phyloP scores from a whole-genome alignment of 2,113 vertebrate species.

The Macquaria australasica region DNA sequence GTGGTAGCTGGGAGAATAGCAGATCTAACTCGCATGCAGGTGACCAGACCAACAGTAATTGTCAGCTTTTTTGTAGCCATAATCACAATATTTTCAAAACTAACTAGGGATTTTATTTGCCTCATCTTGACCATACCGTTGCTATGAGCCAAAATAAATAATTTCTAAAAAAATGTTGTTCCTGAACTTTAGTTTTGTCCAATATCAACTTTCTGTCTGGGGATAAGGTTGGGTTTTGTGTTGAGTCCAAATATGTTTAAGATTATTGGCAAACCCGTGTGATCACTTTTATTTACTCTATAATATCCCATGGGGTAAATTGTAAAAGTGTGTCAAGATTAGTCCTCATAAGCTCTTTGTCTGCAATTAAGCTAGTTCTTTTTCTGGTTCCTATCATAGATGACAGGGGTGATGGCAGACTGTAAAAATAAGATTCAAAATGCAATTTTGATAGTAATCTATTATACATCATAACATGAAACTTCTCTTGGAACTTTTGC shows the following conservation, averaged over 20 bases:
- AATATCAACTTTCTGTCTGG: not conserved
- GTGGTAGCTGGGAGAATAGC: not conserved
- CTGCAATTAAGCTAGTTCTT: not conserved
- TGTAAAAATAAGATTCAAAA: slow-evolving; percentile 12
- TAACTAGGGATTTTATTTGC: too few relatives aligned
- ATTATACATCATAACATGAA: slow-evolving; percentile 38
- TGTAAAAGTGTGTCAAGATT: not conserved
- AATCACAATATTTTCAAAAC: not conserved
- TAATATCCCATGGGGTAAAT: not conserved
- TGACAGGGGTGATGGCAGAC: not conserved
- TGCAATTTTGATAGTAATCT: slow-evolving; percentile 23
- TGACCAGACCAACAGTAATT: not conserved
- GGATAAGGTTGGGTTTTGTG: too few relatives aligned
- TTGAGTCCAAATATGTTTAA: not conserved
- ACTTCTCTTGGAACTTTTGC: slow-evolving; percentile 26
- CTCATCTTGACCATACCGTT: not conserved
- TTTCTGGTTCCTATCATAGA: not conserved
- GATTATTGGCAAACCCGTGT: slow-evolving; percentile 1
- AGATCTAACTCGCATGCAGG: not conserved
- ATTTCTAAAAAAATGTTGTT: not conserved
- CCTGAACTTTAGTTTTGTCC: not conserved
- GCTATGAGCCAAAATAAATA: not conserved
- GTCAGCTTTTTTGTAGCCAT: not conserved
- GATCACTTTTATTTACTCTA: not conserved
- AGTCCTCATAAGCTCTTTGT: not conserved